Evolutionary conservation across 2,888 invertebrate genomes (phyloP).

Genomic region (Neoscelio sp.): DNA sequence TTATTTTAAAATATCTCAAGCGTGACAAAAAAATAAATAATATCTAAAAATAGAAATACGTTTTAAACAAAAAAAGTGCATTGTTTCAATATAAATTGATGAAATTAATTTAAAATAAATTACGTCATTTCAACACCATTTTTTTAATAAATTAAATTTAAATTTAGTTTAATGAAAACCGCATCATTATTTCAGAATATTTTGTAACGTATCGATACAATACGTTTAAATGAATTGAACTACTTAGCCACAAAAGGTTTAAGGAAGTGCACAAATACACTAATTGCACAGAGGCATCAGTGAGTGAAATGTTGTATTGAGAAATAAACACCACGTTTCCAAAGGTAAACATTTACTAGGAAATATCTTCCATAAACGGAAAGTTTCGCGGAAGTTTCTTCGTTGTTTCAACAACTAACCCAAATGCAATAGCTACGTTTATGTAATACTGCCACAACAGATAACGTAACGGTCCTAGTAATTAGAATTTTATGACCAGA

Average conservation of each 20-base stretch:
- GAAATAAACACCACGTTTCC: constrained; percentile 18
- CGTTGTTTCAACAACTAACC: constrained; percentile 31
- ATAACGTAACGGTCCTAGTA: constrained; percentile 9
- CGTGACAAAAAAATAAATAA: too few species aligned
- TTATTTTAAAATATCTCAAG: too few species aligned
- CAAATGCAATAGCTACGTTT: constrained; percentile 16
- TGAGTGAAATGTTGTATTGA: constrained; percentile 12
- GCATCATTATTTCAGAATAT: too few species aligned
- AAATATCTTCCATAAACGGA: constrained; percentile 39
- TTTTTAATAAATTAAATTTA: too few species aligned
- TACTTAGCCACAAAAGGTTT: constrained; percentile 21
- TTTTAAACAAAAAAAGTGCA: too few species aligned
- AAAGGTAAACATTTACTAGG: constrained; percentile 26
- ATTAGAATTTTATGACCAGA: constrained; percentile 30
- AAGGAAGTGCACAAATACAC: constrained; percentile 14
- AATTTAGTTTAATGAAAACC: constrained; percentile 1
- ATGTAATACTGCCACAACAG: constrained; percentile 17
- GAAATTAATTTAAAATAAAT: too few species aligned
- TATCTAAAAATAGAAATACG: too few species aligned
- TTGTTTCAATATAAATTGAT: too few species aligned
- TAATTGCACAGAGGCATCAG: constrained; percentile 18
- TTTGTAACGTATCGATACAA: neutral
- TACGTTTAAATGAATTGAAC: neutral
- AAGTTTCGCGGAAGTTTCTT: constrained; percentile 43
- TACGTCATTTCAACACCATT: too few species aligned